Base-by-base conservation (phyloP, 2,888 invertebrate genomes). In the Caenorhabditis zanzibari region DNA sequence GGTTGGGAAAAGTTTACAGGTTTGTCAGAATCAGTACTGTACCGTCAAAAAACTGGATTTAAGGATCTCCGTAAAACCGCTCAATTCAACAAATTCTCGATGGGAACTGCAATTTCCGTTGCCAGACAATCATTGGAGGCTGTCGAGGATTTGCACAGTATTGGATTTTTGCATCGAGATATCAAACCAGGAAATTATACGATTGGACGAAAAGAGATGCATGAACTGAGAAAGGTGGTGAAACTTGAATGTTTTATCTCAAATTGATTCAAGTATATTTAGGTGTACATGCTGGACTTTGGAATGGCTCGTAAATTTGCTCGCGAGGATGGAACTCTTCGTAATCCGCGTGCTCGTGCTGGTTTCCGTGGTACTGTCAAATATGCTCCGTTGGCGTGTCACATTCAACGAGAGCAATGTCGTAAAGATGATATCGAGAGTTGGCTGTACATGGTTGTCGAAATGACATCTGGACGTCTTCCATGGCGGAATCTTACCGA, bases 371-470 rank as follows among this genome's bases (percentile, higher is more conserved):
- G 88, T 10, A 88, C 88, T 10, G 87, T 88, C 26, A 88, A 88
- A 61, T 87, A 88, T 61, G 87, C 87, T 14, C 86, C 88, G 22
- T 64, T 88, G 12, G 87, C 87, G 16, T 88, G 88, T 71, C 88
- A 88, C 76, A 83, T 87, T 54, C 85, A 85, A 74, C 63, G 88
- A 28, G 88, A 88, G 49, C 88, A 87, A 69, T 87, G 87, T 69
- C 76, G 89, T n/a, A 84, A 88, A 64, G 90, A 90, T 73, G 90
- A 90, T 64, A 85, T 89, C 56, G 90, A 90, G 74, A 84, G 86
- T 24, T 91, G 90, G 91, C 73, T 88, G 49, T 91, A 91, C 81
- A 88, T 88, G 90, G 84, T 86, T 19, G 86, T 90, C 59, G 88
- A 88, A 61, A 56, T 86, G 72, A 86, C 87, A 19, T 81, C 71